These are phyloP conservation scores for Zaprionus capensis DNA, from an alignment of 1,140 invertebrate genomes.

Conservation along the genomic window DNA sequence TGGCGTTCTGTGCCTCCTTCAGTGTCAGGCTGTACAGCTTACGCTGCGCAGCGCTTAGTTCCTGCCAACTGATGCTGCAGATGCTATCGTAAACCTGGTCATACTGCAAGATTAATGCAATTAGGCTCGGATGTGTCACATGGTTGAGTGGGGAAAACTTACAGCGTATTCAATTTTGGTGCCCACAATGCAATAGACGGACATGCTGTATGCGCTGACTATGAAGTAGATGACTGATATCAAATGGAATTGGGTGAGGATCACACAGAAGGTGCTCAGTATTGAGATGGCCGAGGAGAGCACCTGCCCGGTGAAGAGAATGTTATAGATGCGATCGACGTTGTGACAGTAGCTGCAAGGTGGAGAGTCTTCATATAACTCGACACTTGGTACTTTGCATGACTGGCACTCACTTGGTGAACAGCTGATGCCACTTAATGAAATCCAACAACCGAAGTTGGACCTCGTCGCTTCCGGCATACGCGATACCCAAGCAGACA, in stretches of 20 bases:
- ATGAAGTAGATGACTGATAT: slow-evolving; percentile 52
- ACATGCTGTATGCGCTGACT: slow-evolving; percentile 59
- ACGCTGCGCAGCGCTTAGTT: slow-evolving; percentile 45
- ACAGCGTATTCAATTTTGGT: slow-evolving; percentile 65
- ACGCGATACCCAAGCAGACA: background rate
- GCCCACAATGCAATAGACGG: slow-evolving; percentile 63
- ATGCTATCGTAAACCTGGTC: slow-evolving; percentile 54
- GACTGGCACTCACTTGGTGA: slow-evolving; percentile 40
- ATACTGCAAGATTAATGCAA: slow-evolving; percentile 40
- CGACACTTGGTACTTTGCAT: background rate
- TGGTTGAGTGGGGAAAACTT: background rate
- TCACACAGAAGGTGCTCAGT: slow-evolving; percentile 55
- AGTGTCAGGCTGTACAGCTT: slow-evolving; percentile 45
- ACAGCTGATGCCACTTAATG: slow-evolving; percentile 70
- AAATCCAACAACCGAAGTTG: slow-evolving; percentile 41
- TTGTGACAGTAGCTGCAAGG: slow-evolving; percentile 43
- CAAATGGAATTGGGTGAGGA: slow-evolving; percentile 47
- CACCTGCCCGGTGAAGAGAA: slow-evolving; percentile 58
- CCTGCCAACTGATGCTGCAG: slow-evolving; percentile 52
- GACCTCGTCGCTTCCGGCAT: background rate
- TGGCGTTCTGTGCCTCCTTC: slow-evolving; percentile 31
- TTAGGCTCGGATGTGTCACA: background rate
- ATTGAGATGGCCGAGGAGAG: slow-evolving; percentile 47
- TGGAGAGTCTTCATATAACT: background rate
- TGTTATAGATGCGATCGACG: slow-evolving; percentile 52